Evolutionary conservation across 2,888 invertebrate genomes (phyloP), one percentile per base, ranked within the genome.

Genomic region (Brenthis ino): DNA sequence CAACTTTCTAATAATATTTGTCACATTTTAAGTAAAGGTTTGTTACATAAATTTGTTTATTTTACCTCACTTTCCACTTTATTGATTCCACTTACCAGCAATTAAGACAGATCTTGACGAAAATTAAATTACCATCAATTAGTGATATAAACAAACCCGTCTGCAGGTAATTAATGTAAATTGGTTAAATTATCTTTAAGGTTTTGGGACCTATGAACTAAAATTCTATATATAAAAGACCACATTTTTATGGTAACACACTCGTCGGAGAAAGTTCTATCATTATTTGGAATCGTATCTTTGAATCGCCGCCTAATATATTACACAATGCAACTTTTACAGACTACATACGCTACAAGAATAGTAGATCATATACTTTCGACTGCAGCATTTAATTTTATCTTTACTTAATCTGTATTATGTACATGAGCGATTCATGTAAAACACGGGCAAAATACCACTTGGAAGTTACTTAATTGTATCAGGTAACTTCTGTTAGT

Each of bases 241-340:
- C 75, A 77, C 80, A 82, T 79, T 83, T 81, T 82, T 82, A 81
- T 72, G 79, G 79, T 75, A 79, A 79, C 76, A 74, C 72, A 74
- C 69, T 70, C 75, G 66, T 64, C 53, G 75, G 82, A 81, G 85
- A 85, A 85, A 85, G 85, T 83, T 75, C 72, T 77, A 77, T 74
- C 73, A 73, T 76, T 75, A 75, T 74, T 76, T 74, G 73, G 75
- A 75, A 69, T 71, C 67, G 63, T 67, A 73, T 71, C 75, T 73
- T 66, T 64, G 68, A 67, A 64, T 67, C 68, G 65, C 69, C 53
- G 64, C 64, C 53, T 68, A 66, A 65, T 65, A 65, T 63, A 51
- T 73, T 72, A 66, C 61, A 51, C 64, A 73, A 71, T 28, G 51
- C 37, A 53, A 50, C 67, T 57, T 50, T 51, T 13, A 58, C 51